phyloP scores from a whole-genome alignment of 2,888 invertebrate genomes.

The Seira sanloemensis region DNA sequence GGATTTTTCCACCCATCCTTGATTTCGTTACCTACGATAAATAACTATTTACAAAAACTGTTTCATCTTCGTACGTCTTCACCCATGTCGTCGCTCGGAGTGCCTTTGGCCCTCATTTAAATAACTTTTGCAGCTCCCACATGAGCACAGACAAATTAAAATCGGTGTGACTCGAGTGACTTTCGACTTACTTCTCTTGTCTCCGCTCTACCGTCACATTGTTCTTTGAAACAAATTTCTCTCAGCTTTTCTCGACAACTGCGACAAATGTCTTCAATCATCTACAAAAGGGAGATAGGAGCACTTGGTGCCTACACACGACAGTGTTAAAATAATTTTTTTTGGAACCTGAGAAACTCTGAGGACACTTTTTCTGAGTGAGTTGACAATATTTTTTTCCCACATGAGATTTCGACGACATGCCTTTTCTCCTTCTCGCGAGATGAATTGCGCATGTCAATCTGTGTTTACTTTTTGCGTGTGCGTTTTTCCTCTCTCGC shows the following conservation, averaged over 20 bases:
- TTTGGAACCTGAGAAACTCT: too few species aligned
- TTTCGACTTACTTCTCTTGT: too few species aligned
- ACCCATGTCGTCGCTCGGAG: not conserved
- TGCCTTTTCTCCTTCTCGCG: not conserved
- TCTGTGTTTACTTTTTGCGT: not conserved
- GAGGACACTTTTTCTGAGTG: too few species aligned
- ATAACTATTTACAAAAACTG: not conserved
- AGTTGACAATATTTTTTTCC: not conserved
- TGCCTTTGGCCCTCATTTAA: not conserved
- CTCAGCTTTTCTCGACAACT: too few species aligned
- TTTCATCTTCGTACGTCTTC: conserved; percentile 1
- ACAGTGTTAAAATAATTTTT: too few species aligned
- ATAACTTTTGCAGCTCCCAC: not conserved
- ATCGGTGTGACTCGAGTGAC: too few species aligned
- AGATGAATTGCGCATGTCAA: not conserved
- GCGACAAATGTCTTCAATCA: too few species aligned
- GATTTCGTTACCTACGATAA: conserved; percentile 14
- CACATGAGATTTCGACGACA: not conserved
- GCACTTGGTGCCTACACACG: too few species aligned
- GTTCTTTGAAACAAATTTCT: too few species aligned
- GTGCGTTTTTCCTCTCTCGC: not conserved
- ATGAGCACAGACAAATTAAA: not conserved
- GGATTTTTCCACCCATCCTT: conserved; percentile 42
- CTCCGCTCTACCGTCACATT: not conserved
- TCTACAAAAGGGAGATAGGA: too few species aligned